Base-by-base conservation (phyloP, 2,888 invertebrate genomes). In the Xylota segnis region DNA sequence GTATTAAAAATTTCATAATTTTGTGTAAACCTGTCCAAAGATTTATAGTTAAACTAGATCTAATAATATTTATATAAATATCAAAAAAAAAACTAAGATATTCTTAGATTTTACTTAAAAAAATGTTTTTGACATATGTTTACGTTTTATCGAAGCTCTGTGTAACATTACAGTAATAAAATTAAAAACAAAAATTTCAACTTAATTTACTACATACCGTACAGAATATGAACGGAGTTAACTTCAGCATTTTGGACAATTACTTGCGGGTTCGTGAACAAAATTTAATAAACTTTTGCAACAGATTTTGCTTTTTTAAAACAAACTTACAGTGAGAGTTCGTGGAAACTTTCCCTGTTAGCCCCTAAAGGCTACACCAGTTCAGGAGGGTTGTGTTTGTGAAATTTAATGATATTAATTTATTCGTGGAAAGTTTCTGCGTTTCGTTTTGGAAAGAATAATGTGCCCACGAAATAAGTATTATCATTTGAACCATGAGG, bases 111-210 rank as follows among this genome's bases (percentile, higher is more conserved):
- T 65, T 65, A 76, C 50, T 58, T 70, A 18, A 23, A 65, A 40
- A 29, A 71, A 14, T 54, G 68, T 37, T 54, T 32, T 23, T 23
- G 23, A 65, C 59, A 59, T 77, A 45, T 76, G 70, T 88, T 88
- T 88, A 88, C 87, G 87, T 90, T 77, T 89, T 88, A 90, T 90
- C 90, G 90, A 90, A 90, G 90, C 90, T 90, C 90, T 90, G 89
- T 89, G 88, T 89, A 89, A 90, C 90, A 90, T 90, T 90, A 89
- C 90, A 90, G 90, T 90, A 89, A 40, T 59, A 47, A 29, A 75
- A 37, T 70, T n/a, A 16, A 10, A 27, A 56, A 45, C 18, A 18
- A 37, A 37, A 9, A 37, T 10, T 2, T 37, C 1, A 37, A 12
- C 27, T 58, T 27, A 23, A n/a, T 18, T 72, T 37, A 45, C 83